Evolutionary conservation across 2,797 vertebrate genomes (phyloP).

Genomic region (Diglossa cyanea): DNA sequence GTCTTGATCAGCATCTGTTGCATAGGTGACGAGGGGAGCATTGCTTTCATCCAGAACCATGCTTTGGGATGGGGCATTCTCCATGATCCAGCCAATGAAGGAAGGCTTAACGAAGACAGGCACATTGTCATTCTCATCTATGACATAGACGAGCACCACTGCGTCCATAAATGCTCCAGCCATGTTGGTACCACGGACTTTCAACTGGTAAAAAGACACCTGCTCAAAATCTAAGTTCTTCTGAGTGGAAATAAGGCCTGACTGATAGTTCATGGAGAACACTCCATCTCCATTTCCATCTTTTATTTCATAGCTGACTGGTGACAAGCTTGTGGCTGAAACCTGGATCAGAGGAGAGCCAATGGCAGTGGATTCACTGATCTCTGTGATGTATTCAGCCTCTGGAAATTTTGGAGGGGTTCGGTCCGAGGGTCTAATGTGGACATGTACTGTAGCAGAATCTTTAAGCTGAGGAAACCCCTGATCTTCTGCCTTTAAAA

Average conservation of each 20-base stretch:
- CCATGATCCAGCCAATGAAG: constrained; percentile 87
- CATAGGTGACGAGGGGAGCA: constrained; percentile 86
- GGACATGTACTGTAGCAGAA: constrained; percentile 82
- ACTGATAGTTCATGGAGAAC: constrained; percentile 88
- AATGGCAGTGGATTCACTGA: constrained; percentile 82
- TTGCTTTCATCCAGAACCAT: constrained; percentile 87
- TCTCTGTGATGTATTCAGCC: constrained; percentile 86
- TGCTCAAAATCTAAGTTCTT: constrained; percentile 88
- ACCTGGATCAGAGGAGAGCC: constrained; percentile 84
- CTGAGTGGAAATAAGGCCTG: constrained; percentile 85
- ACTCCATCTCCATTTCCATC: constrained; percentile 82
- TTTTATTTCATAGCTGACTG: constrained; percentile 88
- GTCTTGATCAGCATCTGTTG: constrained; percentile 86
- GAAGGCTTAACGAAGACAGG: constrained; percentile 80
- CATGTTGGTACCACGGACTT: constrained; percentile 83
- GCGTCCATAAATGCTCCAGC: constrained; percentile 79
- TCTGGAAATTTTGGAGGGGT: constrained; percentile 86
- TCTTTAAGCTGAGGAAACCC: constrained; percentile 87
- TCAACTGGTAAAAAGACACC: constrained; percentile 82
- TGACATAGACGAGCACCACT: constrained; percentile 83
- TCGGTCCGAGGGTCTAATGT: constrained; percentile 79
- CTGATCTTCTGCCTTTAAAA: constrained; percentile 88
- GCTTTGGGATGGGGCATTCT: constrained; percentile 84
- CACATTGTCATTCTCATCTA: constrained; percentile 92
- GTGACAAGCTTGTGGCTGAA: constrained; percentile 81